Base-by-base conservation (phyloP, 2,888 invertebrate species). In the Myopa tessellatipennis region DNA sequence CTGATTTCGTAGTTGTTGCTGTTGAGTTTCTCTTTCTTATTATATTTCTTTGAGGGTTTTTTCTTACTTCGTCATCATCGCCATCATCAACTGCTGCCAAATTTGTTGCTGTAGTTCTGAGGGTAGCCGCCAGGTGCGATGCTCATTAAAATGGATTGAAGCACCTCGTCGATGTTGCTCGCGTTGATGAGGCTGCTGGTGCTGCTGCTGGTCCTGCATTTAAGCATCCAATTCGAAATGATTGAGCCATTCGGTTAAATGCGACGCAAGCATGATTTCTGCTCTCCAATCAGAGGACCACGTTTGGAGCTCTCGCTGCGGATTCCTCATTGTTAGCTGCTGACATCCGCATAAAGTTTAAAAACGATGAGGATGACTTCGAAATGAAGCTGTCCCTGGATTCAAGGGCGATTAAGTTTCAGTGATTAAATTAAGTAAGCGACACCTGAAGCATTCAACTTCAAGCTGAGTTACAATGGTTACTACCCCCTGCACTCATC, bases 111-210 rank as follows among this genome's bases (percentile, higher is more conserved):
- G 26, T 79, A 84, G 81, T 79, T 81, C 82, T 81, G 40, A 63
- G 65, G 81, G 82, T 82, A 72, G 71, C 82, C 85, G 84, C 81
- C 80, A 85, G 85, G 83, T 38, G 82, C 71, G 70, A 34, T 34
- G 12, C 36, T 68, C 16, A 69, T 60, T 26, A 40, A 26, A 50
- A 60, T 50, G 12, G 50, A 73, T 12, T 4, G 45, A 2, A 34
- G n/a, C 16, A 36, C 3, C 14, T 36, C 12, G 36, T 34, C 7
- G 67, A 12, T 36, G 36, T 1, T 16, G 38, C 45, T 45, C 45
- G 10, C 45, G 26, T 26, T 26, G 10, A 69, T 69, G 69, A 12
- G 14, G 7, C n/a, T n/a, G 61, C 61, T 61, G 61, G 61, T 50
- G 50, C 8, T 50, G 63, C 3, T 18, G 63, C 63, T 36, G 34